phyloP scores from a whole-genome alignment of 2,797 vertebrate genomes.

The Peromyscus attwateri region DNA sequence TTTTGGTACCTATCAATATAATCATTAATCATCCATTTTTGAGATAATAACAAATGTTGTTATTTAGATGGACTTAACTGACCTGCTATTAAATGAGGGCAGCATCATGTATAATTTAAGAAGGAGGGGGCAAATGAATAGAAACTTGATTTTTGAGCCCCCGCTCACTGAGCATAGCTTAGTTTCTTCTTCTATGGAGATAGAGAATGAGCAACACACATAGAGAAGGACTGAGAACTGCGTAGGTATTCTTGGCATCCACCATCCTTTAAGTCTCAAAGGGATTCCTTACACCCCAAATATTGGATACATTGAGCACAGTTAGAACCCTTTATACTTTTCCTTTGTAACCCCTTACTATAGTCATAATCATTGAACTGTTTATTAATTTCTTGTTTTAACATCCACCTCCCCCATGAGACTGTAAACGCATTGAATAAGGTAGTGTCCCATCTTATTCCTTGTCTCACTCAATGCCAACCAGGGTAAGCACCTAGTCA shows the following conservation, averaged over 20 bases:
- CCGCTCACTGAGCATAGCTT: background rate
- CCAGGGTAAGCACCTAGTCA: background rate
- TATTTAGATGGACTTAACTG: background rate
- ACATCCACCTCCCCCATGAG: background rate
- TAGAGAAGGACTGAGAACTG: background rate
- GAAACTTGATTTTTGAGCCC: background rate
- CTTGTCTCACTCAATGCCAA: background rate
- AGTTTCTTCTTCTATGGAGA: background rate
- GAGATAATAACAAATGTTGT: constrained; percentile 19
- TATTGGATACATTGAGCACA: background rate
- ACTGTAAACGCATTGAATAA: background rate
- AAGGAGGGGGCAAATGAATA: background rate
- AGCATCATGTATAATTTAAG: background rate
- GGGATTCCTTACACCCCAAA: background rate
- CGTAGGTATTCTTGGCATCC: background rate
- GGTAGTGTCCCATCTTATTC: background rate
- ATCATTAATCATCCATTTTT: constrained; percentile 33
- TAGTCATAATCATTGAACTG: background rate
- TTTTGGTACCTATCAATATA: background rate
- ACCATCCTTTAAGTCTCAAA: background rate
- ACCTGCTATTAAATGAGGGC: background rate
- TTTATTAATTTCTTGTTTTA: constrained; percentile 5
- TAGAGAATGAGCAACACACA: background rate
- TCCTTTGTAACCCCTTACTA: background rate
- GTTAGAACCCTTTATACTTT: background rate